Percentiles rank a stretch among this genome's conserved stretches.
Evolutionary conservation across 2,113 vertebrate genomes (phyloP).

Genomic region (Menura novaehollandiae): DNA sequence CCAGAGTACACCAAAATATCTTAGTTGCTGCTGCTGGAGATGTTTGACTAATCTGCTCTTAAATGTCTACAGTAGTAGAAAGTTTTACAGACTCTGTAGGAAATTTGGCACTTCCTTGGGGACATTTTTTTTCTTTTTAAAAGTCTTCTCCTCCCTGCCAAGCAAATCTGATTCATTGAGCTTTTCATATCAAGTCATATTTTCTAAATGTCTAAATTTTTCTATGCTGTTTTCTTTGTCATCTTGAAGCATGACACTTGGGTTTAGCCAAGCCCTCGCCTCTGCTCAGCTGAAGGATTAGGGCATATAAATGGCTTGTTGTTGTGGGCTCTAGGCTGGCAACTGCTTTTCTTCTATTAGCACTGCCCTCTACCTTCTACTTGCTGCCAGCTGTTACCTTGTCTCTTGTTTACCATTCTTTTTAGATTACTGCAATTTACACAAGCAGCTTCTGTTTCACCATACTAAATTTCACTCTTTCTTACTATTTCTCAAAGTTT

Average conservation of each 20-base stretch:
- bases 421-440: too few species aligned
- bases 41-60: neutral
- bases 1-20: neutral
- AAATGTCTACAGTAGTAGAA: neutral
- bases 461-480: neutral
- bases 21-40: neutral
- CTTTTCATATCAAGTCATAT: neutral
- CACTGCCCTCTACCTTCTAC: neutral
- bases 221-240: neutral
- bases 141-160: neutral
- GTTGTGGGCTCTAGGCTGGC: neutral
- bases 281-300: neutral
- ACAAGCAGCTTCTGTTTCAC: neutral
- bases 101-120: neutral
- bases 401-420: neutral
- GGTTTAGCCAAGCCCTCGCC: neutral
- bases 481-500: neutral
- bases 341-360: neutral
- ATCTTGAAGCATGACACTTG: neutral
- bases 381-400: neutral
- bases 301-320: too few species aligned
- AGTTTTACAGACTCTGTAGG: neutral
- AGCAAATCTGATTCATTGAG: rapidly evolving
- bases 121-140: too few species aligned
- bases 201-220: neutral